Base-by-base conservation (phyloP, 2,797 vertebrate genomes). In the Anniella stebbinsi region DNA sequence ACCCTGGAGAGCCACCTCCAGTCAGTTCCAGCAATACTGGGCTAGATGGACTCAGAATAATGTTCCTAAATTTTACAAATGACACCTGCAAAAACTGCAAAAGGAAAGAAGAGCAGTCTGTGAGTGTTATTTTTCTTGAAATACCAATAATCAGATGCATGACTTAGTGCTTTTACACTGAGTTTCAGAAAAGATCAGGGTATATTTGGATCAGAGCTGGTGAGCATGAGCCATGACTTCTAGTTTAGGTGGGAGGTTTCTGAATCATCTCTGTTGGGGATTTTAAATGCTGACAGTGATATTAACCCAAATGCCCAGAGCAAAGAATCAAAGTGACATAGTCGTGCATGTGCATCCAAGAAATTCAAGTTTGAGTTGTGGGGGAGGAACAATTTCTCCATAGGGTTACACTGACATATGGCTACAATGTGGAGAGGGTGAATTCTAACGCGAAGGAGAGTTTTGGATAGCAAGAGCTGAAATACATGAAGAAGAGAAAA, bases 151-250 rank as follows among this genome's bases (percentile, higher is more conserved):
- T 25, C 23, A 87, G 60, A 48, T 67, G 25, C 18, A 25, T 87
- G 60, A 30, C 75, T 60, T 66, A n/a, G 3, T 87, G 86, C n/a
- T 21, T 67, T 87, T 80, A 9, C 38, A 66, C 63, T 86, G 38
- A 86, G 23, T 78, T 87, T 87, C 41, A 87, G 18, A 87, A 78
- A 67, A 78, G 41, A n/a, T 87, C 17, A 48, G 41, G 18, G 41
- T 84, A 25, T 36, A 84, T 70, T 23, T 84, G 30, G 18, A 41
- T 84, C 41, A 84, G 45, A n/a, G 83, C 51, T 54, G 69, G 3
- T 73, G 67, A 73, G n/a, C 21, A 28, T 57, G 9, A 72, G 33
- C 51, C 12, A 4, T 72, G 18, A 72, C n/a, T 73, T 85, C 48
- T 72, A 17, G 11, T 85, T 84, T 38, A 73, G 48, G 3, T 85